Evolutionary conservation across 2,113 vertebrate genomes (phyloP).

Genomic region (Laterallus jamaicensis): DNA sequence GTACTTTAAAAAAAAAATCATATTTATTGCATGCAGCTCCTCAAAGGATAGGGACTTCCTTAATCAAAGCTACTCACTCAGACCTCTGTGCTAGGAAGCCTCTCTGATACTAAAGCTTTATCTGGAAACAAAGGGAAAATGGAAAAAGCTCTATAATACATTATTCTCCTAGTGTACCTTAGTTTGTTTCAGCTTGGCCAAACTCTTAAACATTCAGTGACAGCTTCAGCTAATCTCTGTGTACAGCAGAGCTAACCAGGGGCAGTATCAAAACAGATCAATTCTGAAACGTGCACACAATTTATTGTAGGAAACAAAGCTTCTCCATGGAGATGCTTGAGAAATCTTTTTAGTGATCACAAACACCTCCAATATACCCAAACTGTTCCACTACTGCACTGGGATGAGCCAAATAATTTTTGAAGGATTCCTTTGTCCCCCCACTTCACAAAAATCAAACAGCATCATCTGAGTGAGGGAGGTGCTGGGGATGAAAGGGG

Average conservation of each 20-base stretch:
- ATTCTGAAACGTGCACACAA: background rate
- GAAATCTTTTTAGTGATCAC: background rate
- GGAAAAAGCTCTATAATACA: background rate
- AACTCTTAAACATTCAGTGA: background rate
- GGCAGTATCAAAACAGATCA: background rate
- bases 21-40: background rate
- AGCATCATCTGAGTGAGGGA: too few species aligned
- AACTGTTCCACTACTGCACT: background rate
- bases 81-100: background rate
- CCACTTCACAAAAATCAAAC: background rate
- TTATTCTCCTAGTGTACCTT: background rate
- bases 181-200: background rate
- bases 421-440: background rate
- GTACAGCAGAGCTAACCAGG: background rate
- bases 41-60: background rate
- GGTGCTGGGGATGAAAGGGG: background rate
- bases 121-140: background rate
- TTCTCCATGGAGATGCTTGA: background rate
- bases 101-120: background rate
- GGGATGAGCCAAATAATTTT: background rate
- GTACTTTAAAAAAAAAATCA: background rate
- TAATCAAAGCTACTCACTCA: background rate
- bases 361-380: background rate
- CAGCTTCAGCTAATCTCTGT: background rate
- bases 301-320: background rate